Conservation (phyloP, 2,113 vertebrate species). For the Grallaria varia region DNA sequence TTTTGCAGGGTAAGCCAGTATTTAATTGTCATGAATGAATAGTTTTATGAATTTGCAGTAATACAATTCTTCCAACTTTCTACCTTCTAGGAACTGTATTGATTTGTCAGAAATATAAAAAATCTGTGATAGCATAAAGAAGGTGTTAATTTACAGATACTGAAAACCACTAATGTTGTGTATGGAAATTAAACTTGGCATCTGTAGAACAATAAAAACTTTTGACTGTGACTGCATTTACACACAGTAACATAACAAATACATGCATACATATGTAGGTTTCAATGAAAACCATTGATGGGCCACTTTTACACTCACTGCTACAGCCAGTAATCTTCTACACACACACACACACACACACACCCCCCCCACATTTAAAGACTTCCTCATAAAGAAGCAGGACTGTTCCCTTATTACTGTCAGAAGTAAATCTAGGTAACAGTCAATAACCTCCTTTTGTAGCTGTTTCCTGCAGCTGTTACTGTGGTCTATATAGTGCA, state of each 20-base stretch:
- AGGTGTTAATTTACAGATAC: background rate
- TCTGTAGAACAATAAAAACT: background rate
- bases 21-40: background rate
- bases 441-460: background rate
- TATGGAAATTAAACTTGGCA: background rate
- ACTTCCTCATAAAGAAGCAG: background rate
- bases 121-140: background rate
- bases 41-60: background rate
- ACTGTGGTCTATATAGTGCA: background rate
- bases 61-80: background rate
- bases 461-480: background rate
- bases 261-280: background rate
- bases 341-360: background rate
- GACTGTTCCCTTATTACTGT: background rate
- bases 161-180: background rate
- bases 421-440: background rate
- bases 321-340: background rate
- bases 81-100: background rate
- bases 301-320: background rate
- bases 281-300: background rate
- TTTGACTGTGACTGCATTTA: background rate
- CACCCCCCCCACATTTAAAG: background rate
- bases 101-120: background rate
- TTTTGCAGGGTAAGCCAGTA: background rate
- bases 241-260: background rate